Conservation (phyloP, 2,797 vertebrate genomes). For the Poeciliopsis gracilis region DNA sequence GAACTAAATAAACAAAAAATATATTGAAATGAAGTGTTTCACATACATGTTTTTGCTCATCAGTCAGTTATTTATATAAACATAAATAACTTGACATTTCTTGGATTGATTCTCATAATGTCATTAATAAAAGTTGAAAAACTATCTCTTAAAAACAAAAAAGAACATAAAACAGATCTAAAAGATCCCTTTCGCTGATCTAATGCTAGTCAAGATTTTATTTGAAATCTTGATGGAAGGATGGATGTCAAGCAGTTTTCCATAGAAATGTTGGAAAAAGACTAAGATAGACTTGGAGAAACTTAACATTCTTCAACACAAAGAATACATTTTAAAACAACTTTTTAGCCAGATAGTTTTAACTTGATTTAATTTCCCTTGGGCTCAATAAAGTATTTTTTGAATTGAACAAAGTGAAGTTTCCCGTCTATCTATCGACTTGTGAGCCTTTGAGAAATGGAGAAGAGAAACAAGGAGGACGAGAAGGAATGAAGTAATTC, state of each 20-base stretch:
- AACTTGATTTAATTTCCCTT: too few species aligned
- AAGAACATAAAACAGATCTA: neutral
- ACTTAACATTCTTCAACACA: neutral
- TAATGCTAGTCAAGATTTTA: neutral
- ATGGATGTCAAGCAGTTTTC: neutral
- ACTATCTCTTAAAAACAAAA: neutral
- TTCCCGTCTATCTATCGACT: neutral
- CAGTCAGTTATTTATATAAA: neutral
- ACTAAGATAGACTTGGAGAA: neutral
- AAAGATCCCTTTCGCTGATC: neutral
- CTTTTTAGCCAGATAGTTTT: neutral
- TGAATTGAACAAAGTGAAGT: neutral
- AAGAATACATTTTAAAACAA: neutral
- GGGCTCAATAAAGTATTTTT: too few species aligned
- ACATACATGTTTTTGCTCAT: neutral
- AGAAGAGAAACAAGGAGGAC: neutral
- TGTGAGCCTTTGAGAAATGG: neutral
- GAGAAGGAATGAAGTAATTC: neutral
- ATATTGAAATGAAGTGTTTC: neutral
- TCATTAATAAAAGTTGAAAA: neutral
- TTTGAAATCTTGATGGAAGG: neutral
- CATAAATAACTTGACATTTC: neutral
- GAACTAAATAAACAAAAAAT: neutral
- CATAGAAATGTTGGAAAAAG: neutral
- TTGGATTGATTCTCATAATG: neutral